Base-by-base conservation (phyloP, 2,113 vertebrate genomes). In the Litocranius walleri region DNA sequence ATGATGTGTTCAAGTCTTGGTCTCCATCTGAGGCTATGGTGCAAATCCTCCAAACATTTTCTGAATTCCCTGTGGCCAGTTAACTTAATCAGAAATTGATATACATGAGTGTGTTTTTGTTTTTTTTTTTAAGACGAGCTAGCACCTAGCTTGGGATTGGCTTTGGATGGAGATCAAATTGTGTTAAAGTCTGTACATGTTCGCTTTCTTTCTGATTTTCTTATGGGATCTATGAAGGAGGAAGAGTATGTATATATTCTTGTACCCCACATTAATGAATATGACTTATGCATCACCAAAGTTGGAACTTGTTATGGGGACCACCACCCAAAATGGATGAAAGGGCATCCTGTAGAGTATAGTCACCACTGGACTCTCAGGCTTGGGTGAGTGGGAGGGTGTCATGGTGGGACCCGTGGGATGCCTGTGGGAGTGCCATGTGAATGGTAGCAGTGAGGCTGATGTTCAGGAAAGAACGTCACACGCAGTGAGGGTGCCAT, bases 131-230 rank as follows among this genome's bases (percentile, higher is more conserved):
- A 45, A 30, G 83, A 91, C 88, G 54, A 96, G 33, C 36, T 87
- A 86, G 80, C 30, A 94, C 61, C n/a, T 30, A 80, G 71, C 33
- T 62, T 90, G 54, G 52, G 30, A 33, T 92, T 88, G 50, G n/a
- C 57, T 94, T 96, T 85, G 50, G n/a, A 56, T 25, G 9, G 57
- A 81, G 94, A 71, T 61, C 40, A 25, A 25, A 15, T 40, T 45
- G 36, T 21, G 23, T 83, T 61, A 43, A 83, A 81, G 5, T 59
- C 62, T 93, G 19, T 40, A 82, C 10, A 14, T n/a, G 33, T 77
- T 67, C 1, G 4, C 78, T 95, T 94, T 62, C 57, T 92, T 81
- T 91, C 82, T 93, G 78, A 64, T 84, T 92, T 94, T 96, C 71
- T 88, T 87, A 59, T 19, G 62, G 21, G 33, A 62, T 78, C n/a